phyloP scores from a whole-genome alignment of 1,140 invertebrate genomes.

The Pinna nobilis region DNA sequence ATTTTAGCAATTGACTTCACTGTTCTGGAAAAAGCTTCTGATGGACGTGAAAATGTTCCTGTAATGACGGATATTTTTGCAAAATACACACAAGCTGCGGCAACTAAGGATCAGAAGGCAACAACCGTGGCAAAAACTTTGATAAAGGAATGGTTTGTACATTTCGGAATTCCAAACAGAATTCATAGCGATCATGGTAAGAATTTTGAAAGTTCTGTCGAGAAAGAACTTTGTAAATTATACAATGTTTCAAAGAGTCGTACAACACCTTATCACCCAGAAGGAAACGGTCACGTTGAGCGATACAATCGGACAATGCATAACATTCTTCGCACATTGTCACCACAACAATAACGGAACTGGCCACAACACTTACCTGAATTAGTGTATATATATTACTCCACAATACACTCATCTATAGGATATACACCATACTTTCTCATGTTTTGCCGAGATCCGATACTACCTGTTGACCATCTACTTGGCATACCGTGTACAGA shows the following conservation, averaged over 20 bases:
- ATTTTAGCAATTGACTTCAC: slow-evolving; percentile 43
- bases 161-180: neutral
- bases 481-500: neutral
- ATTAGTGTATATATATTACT: slow-evolving; percentile 7
- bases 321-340: slow-evolving; percentile 14
- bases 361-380: slow-evolving; percentile 7
- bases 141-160: slow-evolving; percentile 1
- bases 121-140: slow-evolving; percentile 7
- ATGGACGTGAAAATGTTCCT: slow-evolving; percentile 47
- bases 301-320: slow-evolving; percentile 20
- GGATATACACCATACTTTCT: slow-evolving; percentile 16
- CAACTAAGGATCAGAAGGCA: slow-evolving; percentile 26
- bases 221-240: slow-evolving; percentile 21
- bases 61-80: slow-evolving; percentile 38
- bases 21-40: slow-evolving; percentile 26
- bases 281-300: slow-evolving; percentile 25
- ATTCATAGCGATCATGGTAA: slow-evolving; percentile 24
- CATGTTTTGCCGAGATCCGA: slow-evolving; percentile 12
- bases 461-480: slow-evolving; percentile 9
- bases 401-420: slow-evolving; percentile 14
- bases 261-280: slow-evolving; percentile 25
- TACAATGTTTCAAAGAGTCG: slow-evolving; percentile 14
- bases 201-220: slow-evolving; percentile 19
- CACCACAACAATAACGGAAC: slow-evolving; percentile 9
- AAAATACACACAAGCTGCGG: slow-evolving; percentile 19